These are phyloP conservation scores for Colius striatus DNA, from an alignment of 2,113 vertebrate species.

Conservation along the genomic window DNA sequence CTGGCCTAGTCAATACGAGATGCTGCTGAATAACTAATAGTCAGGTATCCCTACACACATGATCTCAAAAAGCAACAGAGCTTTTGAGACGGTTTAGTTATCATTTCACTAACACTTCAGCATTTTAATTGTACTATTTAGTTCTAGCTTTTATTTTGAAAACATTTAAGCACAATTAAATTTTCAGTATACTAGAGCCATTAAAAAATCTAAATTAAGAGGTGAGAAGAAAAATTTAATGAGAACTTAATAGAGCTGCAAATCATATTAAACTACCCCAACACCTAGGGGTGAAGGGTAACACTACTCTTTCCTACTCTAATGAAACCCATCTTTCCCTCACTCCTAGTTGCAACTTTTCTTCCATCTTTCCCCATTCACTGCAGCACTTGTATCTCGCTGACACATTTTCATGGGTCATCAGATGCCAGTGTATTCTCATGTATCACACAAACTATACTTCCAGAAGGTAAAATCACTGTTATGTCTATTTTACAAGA, in stretches of 20 bases:
- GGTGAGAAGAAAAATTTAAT: background rate
- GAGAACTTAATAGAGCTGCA: background rate
- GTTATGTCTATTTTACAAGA: background rate
- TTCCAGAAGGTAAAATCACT: background rate
- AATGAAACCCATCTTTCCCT: background rate
- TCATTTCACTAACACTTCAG: background rate
- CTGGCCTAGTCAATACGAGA: background rate
- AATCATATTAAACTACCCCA: background rate
- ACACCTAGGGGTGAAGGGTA: background rate
- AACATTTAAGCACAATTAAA: background rate
- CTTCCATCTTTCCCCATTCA: background rate
- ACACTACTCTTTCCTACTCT: background rate
- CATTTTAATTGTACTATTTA: background rate
- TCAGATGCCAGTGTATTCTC: accelerated
- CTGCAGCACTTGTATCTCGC: background rate
- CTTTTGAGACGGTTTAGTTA: background rate
- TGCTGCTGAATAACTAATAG: background rate
- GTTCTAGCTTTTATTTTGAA: background rate
- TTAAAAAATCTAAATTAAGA: background rate
- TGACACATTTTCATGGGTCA: background rate
- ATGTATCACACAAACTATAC: background rate
- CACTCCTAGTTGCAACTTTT: background rate
- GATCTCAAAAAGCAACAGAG: background rate
- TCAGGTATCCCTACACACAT: background rate
- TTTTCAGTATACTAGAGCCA: background rate